Evolutionary conservation across 2,797 vertebrate genomes (phyloP).

Genomic region (Propithecus deckenii): DNA sequence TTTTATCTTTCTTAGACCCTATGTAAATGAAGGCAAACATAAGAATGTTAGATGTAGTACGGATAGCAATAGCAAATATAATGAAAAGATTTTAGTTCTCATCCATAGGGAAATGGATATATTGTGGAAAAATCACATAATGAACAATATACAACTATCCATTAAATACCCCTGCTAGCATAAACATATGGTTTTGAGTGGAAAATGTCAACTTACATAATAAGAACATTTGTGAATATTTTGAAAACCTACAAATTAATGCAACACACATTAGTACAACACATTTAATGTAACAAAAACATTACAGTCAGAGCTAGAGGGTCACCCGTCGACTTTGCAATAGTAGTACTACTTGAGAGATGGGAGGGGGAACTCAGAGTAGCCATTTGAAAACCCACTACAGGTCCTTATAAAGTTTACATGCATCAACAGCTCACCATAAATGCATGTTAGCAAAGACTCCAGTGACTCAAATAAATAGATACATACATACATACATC

Average conservation of each 20-base stretch:
- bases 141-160: background rate
- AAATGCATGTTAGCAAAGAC: background rate
- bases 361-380: background rate
- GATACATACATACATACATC: background rate
- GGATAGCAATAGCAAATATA: background rate
- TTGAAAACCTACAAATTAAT: background rate
- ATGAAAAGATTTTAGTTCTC: background rate
- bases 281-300: background rate
- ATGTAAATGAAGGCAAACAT: background rate
- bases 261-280: background rate
- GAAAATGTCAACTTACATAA: background rate
- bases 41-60: background rate
- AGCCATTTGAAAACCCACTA: background rate
- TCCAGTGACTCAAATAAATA: background rate
- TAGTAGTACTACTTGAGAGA: background rate
- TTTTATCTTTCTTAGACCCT: background rate
- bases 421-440: background rate
- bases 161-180: background rate
- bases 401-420: background rate
- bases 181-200: background rate
- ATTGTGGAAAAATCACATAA: background rate
- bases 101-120: background rate
- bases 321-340: background rate
- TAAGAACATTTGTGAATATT: background rate
- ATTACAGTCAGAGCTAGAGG: background rate